A percentile compares a stretch with the other conserved stretches of the same genome.
These are phyloP conservation scores for Cettia cetti DNA, from an alignment of 2,113 vertebrate genomes.

Conservation along the genomic window DNA sequence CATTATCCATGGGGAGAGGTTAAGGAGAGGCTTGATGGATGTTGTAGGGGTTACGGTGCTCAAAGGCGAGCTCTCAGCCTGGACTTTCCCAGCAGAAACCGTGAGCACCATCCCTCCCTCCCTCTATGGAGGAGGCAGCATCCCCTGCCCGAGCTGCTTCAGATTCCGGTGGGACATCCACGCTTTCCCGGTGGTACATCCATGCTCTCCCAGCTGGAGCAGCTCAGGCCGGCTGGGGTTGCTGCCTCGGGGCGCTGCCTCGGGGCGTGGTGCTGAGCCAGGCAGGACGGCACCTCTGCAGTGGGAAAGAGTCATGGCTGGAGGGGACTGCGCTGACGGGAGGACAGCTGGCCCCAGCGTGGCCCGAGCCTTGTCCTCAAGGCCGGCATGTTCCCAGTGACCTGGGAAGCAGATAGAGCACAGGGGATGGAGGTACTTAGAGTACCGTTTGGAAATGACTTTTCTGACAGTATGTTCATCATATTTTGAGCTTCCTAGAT, in stretches of 20 bases:
- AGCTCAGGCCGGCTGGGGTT: accelerated
- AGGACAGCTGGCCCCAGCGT: neutral
- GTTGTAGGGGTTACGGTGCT: neutral
- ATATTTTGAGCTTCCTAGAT: conserved; percentile 84
- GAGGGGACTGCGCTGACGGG: accelerated
- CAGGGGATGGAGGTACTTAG: neutral
- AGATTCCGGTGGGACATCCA: accelerated
- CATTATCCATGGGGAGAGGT: neutral
- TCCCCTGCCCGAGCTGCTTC: accelerated
- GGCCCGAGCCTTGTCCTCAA: neutral
- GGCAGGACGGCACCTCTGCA: accelerated
- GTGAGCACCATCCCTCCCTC: neutral
- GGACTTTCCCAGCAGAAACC: neutral
- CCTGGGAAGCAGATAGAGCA: neutral
- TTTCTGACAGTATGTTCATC: conserved; percentile 64
- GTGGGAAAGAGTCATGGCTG: neutral
- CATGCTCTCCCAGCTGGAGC: accelerated
- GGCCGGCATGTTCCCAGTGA: neutral
- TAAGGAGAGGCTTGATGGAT: neutral
- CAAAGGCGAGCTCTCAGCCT: neutral
- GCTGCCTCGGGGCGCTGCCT: neutral
- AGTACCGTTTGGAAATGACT: conserved; percentile 11
- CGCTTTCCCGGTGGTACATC: accelerated
- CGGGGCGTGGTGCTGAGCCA: accelerated
- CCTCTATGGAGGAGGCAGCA: neutral